Conservation (phyloP, 2,113 vertebrate species). For the Brachyhypopomus gauderio region DNA sequence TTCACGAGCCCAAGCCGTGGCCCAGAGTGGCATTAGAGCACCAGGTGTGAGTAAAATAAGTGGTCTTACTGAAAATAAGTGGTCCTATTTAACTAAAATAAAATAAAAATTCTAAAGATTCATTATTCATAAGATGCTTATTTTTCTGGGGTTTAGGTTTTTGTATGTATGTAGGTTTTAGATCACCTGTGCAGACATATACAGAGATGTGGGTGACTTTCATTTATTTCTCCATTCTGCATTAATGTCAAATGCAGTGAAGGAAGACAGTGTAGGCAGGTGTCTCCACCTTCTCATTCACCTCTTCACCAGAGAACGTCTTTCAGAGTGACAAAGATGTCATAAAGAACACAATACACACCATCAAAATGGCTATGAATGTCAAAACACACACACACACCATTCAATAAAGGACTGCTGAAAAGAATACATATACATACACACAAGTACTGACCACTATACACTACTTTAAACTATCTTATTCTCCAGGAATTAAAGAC, state of each 20-base stretch:
- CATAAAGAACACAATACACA: no score
- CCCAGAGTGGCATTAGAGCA: no score
- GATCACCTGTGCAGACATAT: not conserved
- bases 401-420: no score
- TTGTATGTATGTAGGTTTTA: not conserved
- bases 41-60: no score
- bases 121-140: not conserved
- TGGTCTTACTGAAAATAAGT: constrained; percentile 79
- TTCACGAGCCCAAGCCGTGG: no score
- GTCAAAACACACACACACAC: no score
- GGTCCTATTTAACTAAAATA: constrained; percentile 91
- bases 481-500: not conserved
- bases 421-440: no score
- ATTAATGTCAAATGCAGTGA: not conserved
- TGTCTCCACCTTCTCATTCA: not conserved
- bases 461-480: not conserved
- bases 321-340: no score
- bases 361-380: no score
- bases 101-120: no score
- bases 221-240: not conserved
- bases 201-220: not conserved
- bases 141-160: not conserved
- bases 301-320: no score
- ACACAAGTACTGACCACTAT: no score
- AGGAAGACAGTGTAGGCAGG: not conserved